Evolutionary conservation across 2,888 invertebrate species (phyloP).

Genomic region (Kuschelorhynchus macadamiae): DNA sequence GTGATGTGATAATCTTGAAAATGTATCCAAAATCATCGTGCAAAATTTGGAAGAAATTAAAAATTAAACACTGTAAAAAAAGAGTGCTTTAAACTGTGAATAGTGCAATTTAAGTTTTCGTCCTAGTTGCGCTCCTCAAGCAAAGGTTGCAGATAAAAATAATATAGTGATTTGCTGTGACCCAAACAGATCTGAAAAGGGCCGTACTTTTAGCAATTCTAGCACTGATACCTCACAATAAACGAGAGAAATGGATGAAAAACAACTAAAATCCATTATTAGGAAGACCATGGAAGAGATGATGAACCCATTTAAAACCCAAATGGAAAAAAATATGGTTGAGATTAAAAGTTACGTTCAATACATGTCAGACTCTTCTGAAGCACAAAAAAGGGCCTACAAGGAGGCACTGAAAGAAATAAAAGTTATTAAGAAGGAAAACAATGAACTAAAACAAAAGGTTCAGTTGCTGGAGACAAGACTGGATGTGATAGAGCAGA

Average conservation of each 20-base stretch:
- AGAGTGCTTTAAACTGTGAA: background rate
- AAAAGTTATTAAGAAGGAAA: constrained; percentile 26
- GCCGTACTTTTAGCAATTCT: too few relatives aligned
- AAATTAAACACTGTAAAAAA: constrained; percentile 25
- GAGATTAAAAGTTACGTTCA: constrained; percentile 27
- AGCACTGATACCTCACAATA: background rate
- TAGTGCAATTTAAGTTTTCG: background rate
- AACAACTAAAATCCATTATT: too few relatives aligned
- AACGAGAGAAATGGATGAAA: constrained; percentile 19
- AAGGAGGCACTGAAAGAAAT: constrained; percentile 6
- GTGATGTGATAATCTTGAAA: too few relatives aligned
- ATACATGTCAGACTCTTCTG: constrained; percentile 30
- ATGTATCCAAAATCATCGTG: too few relatives aligned
- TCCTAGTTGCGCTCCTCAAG: background rate
- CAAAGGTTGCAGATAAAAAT: background rate
- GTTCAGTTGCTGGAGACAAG: constrained; percentile 21
- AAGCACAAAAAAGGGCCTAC: constrained; percentile 27
- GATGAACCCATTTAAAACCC: constrained; percentile 1
- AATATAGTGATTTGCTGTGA: background rate
- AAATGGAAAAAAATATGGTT: constrained; percentile 15
- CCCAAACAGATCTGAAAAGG: too few relatives aligned
- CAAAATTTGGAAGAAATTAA: too few relatives aligned
- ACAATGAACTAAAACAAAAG: constrained; percentile 20
- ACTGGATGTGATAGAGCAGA: constrained; percentile 29
- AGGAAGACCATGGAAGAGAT: background rate